Conservation (phyloP, 2,888 invertebrate species). For the Scaptomyza caliginosa region DNA sequence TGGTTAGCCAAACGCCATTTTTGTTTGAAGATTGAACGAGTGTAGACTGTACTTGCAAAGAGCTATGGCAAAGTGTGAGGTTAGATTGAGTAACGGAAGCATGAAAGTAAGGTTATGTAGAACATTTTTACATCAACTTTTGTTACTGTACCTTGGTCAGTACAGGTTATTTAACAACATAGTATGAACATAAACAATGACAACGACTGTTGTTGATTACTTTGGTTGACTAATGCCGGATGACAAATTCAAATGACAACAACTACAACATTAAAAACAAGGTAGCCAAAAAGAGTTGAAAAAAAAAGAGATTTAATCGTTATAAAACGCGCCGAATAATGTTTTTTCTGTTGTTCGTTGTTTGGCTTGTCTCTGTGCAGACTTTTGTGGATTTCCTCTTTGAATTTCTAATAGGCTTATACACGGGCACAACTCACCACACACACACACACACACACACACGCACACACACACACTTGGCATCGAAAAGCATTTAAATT, state of each 20-base stretch:
- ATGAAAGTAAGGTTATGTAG: neutral
- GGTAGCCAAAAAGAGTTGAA: neutral
- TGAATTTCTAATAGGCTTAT: slow-evolving; percentile 75
- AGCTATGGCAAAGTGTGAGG: neutral
- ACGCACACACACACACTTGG: slow-evolving; percentile 33
- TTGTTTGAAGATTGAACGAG: neutral
- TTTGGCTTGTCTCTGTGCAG: slow-evolving; percentile 9
- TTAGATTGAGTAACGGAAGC: no score
- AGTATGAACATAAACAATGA: slow-evolving; percentile 37
- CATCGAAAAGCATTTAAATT: slow-evolving; percentile 78
- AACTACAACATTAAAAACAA: slow-evolving; percentile 15
- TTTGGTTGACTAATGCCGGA: slow-evolving; percentile 36
- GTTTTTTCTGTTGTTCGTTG: neutral
- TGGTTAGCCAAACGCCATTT: slow-evolving; percentile 33
- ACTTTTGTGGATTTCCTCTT: slow-evolving; percentile 27
- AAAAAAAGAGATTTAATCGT: slow-evolving; percentile 58
- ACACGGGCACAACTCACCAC: slow-evolving; percentile 6
- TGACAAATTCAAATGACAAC: slow-evolving; percentile 45
- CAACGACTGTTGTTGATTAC: slow-evolving; percentile 28
- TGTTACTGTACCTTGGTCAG: no score
- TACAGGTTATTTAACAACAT: slow-evolving; percentile 15
- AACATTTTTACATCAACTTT: neutral
- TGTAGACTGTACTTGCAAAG: slow-evolving; percentile 25
- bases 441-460: slow-evolving; percentile 2
- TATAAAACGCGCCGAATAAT: slow-evolving; percentile 23